Percentiles rank a stretch among this genome's conserved stretches.
phyloP scores from a whole-genome alignment of 2,888 invertebrate genomes.

The Cynaeus angustus region DNA sequence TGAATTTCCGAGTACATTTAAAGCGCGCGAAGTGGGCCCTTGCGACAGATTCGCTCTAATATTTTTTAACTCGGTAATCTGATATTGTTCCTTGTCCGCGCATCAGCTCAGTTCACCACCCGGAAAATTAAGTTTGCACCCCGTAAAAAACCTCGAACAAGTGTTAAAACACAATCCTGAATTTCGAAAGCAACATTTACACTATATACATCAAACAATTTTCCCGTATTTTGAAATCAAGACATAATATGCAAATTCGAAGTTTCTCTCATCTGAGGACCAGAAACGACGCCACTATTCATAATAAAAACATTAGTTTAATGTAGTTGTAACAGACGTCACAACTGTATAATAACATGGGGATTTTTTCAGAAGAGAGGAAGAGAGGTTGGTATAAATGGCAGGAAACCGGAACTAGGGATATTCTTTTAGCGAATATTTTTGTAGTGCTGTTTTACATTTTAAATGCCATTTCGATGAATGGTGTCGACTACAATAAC shows the following conservation, averaged over 20 bases:
- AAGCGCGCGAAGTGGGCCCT: constrained; percentile 52
- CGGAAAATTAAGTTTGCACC: constrained; percentile 72
- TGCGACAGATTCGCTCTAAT: constrained; percentile 62
- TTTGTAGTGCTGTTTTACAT: constrained; percentile 67
- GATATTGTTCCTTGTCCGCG: constrained; percentile 71
- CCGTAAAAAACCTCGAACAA: constrained; percentile 64
- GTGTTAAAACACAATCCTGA: constrained; percentile 59
- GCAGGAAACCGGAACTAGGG: constrained; percentile 69
- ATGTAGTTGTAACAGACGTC: constrained; percentile 66
- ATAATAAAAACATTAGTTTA: constrained; percentile 55
- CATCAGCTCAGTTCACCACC: constrained; percentile 70
- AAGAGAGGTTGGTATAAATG: constrained; percentile 65
- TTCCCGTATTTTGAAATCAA: too few relatives aligned
- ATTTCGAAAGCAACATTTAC: constrained; percentile 10
- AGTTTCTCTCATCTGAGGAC: too few relatives aligned
- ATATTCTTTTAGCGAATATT: constrained; percentile 69
- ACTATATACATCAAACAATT: constrained; percentile 9
- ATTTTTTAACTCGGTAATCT: constrained; percentile 70
- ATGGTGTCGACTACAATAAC: constrained; percentile 53
- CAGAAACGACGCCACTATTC: constrained; percentile 44
- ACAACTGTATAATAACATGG: constrained; percentile 62
- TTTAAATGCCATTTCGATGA: constrained; percentile 61
- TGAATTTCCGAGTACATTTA: constrained; percentile 56
- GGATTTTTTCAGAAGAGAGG: constrained; percentile 64
- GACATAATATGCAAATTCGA: not conserved